phyloP scores from a whole-genome alignment of 2,888 invertebrate species.

The Cantharis rufa region DNA sequence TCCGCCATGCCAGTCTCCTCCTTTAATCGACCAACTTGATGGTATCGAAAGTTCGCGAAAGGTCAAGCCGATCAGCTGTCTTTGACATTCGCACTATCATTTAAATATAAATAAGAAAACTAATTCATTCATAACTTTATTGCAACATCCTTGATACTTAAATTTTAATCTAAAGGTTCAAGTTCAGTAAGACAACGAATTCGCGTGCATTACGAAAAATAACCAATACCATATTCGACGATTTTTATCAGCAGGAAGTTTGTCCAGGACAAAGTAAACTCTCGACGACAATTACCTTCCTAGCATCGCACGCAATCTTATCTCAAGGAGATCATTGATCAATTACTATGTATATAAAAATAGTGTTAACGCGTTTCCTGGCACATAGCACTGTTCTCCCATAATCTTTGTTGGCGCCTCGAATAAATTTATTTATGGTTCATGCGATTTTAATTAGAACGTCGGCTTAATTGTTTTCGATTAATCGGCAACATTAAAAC shows the following conservation, averaged over 20 bases:
- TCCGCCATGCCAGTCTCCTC: constrained; percentile 8
- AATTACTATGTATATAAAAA: constrained; percentile 12
- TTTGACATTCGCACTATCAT: constrained; percentile 32
- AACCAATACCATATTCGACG: background rate
- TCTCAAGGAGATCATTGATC: constrained; percentile 26
- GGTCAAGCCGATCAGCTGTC: constrained; percentile 38
- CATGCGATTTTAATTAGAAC: background rate
- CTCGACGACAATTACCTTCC: constrained; percentile 21
- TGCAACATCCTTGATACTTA: constrained; percentile 25
- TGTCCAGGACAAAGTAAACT: constrained; percentile 24
- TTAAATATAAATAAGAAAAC: constrained; percentile 23
- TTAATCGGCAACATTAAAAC: background rate
- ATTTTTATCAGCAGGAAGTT: constrained; percentile 25
- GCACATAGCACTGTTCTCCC: background rate
- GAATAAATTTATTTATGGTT: background rate
- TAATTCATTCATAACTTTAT: constrained; percentile 33
- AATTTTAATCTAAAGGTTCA: constrained; percentile 12
- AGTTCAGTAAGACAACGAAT: constrained; percentile 15
- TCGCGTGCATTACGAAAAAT: constrained; percentile 21
- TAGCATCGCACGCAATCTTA: constrained; percentile 27
- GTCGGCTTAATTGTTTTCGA: constrained; percentile 2
- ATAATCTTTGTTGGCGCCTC: constrained; percentile 15
- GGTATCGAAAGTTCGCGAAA: constrained; percentile 25
- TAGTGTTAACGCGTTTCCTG: constrained; percentile 17
- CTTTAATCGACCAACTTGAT: constrained; percentile 11